Conservation (phyloP, 1,140 invertebrate species). For the Pteromalus puparum region DNA sequence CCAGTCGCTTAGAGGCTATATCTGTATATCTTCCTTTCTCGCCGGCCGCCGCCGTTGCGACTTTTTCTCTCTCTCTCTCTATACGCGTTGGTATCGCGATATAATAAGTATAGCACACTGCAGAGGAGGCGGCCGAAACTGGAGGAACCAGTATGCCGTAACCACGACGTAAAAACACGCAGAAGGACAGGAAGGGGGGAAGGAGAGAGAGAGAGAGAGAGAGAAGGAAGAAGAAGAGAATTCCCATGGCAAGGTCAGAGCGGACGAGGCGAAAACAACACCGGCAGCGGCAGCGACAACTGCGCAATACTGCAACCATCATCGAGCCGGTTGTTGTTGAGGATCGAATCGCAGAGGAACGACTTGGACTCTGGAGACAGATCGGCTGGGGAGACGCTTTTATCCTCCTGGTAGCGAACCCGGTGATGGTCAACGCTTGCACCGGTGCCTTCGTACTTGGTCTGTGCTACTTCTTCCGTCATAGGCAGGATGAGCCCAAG, state of each 20-base stretch:
- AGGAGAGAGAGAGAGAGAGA: not conserved
- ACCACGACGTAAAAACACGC: not conserved
- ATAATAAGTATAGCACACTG: not conserved
- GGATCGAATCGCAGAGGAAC: not conserved
- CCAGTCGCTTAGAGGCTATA: not conserved
- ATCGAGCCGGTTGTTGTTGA: not conserved
- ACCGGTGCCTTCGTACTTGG: not conserved
- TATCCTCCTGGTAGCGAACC: not conserved
- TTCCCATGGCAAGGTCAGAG: constrained; percentile 29
- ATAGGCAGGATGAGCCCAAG: not conserved
- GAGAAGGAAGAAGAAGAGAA: not conserved
- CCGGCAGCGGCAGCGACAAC: not conserved
- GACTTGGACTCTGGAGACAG: not conserved
- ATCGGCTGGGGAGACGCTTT: not conserved
- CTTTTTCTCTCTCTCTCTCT: not conserved
- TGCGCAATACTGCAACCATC: not conserved
- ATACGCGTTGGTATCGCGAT: not conserved
- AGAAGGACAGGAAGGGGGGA: not conserved
- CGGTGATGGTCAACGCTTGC: not conserved
- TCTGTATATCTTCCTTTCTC: not conserved
- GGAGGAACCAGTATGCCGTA: not conserved
- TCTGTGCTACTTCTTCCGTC: not conserved
- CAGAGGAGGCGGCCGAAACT: not conserved
- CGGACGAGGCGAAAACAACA: not conserved
- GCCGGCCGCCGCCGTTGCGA: too few relatives aligned